These are phyloP conservation scores for Acanthurus tractus DNA, from an alignment of 2,797 vertebrate genomes.

Conservation along the genomic window DNA sequence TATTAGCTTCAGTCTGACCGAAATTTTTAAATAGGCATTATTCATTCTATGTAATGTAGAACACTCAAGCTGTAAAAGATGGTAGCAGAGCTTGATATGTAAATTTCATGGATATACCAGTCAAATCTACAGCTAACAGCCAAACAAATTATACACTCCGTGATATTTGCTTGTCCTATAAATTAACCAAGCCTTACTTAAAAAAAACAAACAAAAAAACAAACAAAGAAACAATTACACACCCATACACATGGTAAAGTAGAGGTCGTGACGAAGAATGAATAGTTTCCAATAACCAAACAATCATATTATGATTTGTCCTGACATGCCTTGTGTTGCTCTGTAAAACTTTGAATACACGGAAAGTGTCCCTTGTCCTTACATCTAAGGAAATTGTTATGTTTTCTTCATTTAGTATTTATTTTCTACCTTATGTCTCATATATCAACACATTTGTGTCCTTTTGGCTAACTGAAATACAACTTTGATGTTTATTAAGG, in stretches of 20 bases:
- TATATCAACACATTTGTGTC: background rate
- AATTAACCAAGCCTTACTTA: constrained; percentile 22
- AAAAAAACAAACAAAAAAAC: constrained; percentile 1
- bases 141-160: constrained; percentile 57
- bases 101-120: constrained; percentile 63
- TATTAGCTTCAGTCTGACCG: constrained; percentile 63
- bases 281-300: constrained; percentile 19
- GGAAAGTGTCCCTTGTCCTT: background rate
- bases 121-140: constrained; percentile 58
- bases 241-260: background rate
- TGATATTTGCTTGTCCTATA: constrained; percentile 46
- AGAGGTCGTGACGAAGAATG: constrained; percentile 28
- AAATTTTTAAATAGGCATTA: constrained; percentile 70
- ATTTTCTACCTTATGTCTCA: constrained; percentile 9
- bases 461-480: constrained; percentile 23
- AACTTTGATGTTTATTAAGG: constrained; percentile 18
- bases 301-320: background rate
- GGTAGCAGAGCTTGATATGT: constrained; percentile 66
- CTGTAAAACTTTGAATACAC: too few relatives aligned
- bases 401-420: constrained; percentile 9
- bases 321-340: constrained; percentile 1
- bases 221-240: too few relatives aligned
- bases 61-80: constrained; percentile 69
- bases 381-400: background rate
- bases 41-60: constrained; percentile 67